Conservation (phyloP, 2,888 invertebrate species). For the Amiota mariae region DNA sequence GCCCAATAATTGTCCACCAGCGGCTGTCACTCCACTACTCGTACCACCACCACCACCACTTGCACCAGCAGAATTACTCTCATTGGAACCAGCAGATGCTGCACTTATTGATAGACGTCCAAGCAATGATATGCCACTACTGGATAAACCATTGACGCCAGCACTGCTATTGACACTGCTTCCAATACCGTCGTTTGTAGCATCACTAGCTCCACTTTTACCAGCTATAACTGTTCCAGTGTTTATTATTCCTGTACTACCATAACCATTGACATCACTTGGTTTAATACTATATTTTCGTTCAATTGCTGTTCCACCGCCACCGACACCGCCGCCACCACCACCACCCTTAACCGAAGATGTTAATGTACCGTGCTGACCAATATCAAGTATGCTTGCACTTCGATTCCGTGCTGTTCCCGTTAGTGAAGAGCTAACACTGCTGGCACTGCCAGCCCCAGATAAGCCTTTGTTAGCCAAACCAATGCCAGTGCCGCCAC, state of each 20-base stretch:
- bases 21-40: not conserved
- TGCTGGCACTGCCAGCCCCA: slow-evolving; percentile 41
- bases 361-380: slow-evolving; percentile 34
- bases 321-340: slow-evolving; percentile 28
- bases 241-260: slow-evolving; percentile 40
- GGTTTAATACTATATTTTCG: too few species aligned
- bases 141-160: slow-evolving; percentile 25
- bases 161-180: slow-evolving; percentile 31
- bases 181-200: slow-evolving; percentile 27
- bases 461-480: slow-evolving; percentile 15
- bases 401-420: slow-evolving; percentile 53
- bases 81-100: slow-evolving; percentile 33
- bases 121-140: slow-evolving; percentile 44
- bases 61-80: slow-evolving; percentile 31
- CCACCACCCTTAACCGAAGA: slow-evolving; percentile 26
- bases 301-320: too few species aligned
- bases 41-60: slow-evolving; percentile 29
- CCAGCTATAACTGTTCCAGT: slow-evolving; percentile 22
- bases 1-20: not conserved
- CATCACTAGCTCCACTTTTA: slow-evolving; percentile 52
- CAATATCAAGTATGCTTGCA: slow-evolving; percentile 59
- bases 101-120: slow-evolving; percentile 58
- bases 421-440: slow-evolving; percentile 14
- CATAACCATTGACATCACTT: slow-evolving; percentile 51
- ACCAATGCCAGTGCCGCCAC: slow-evolving; percentile 35